phyloP scores from a whole-genome alignment of 37 sponge, comb jelly and placozoan genomes.

The Diacarnus erythraeanus region DNA sequence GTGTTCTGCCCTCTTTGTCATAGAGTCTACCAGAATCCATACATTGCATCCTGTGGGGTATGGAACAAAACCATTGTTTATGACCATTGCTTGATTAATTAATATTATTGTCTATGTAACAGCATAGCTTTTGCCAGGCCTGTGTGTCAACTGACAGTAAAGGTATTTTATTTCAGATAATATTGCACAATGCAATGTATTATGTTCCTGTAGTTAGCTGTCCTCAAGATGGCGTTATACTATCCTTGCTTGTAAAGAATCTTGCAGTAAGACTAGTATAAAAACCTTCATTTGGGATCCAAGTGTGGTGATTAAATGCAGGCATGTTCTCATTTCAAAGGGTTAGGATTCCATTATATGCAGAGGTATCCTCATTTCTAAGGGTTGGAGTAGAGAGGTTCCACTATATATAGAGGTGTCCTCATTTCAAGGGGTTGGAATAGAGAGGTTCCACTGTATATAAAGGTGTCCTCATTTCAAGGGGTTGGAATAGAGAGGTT shows the following conservation, averaged over 20 bases:
- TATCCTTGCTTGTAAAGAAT: slow-evolving; percentile 69
- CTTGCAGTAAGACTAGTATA: slow-evolving; percentile 61
- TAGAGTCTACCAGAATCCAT: slow-evolving; percentile 64
- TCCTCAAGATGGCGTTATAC: slow-evolving; percentile 50
- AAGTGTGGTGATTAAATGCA: too few species aligned
- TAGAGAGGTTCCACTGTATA: too few species aligned
- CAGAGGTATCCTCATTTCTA: too few species aligned
- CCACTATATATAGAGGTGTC: too few species aligned
- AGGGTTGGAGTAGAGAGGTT: too few species aligned
- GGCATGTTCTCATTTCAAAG: too few species aligned
- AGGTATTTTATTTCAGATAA: slow-evolving; percentile 6
- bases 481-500: too few species aligned
- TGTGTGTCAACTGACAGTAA: slow-evolving; percentile 28
- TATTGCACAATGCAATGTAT: background rate
- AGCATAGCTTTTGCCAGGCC: slow-evolving; percentile 75
- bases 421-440: too few species aligned
- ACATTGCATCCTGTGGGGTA: slow-evolving; percentile 85
- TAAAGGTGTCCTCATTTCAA: too few species aligned
- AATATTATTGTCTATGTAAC: background rate
- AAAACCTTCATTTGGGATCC: too few species aligned
- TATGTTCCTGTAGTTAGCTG: slow-evolving; percentile 34
- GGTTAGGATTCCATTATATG: too few species aligned
- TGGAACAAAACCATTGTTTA: background rate
- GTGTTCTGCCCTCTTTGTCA: slow-evolving; percentile 76
- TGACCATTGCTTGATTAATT: background rate